Percentiles rank a stretch among this genome's conserved stretches.
phyloP scores from a whole-genome alignment of 2,797 vertebrate genomes.

The Euphonia xanthogaster region DNA sequence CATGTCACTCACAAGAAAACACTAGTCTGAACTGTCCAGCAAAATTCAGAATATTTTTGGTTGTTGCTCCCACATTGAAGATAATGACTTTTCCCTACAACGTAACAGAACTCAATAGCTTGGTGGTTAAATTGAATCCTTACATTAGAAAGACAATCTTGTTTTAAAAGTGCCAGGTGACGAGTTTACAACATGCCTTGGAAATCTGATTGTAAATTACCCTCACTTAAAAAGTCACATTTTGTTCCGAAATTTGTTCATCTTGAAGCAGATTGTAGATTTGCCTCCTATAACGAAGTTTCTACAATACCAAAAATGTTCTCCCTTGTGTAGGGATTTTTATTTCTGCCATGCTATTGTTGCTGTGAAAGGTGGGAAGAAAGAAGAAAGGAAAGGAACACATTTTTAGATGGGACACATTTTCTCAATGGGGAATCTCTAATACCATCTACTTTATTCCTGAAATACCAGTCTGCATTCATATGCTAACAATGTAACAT shows the following conservation, averaged over 20 bases:
- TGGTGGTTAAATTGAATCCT: not conserved
- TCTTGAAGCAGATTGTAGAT: not conserved
- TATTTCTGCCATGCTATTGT: not conserved
- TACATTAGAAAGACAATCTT: not conserved
- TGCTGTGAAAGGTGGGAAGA: not conserved
- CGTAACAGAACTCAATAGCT: not conserved
- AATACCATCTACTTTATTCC: not conserved
- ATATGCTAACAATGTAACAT: rapidly evolving
- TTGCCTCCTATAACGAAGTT: not conserved
- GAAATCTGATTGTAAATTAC: not conserved
- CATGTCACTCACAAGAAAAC: not conserved
- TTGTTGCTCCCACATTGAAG: not conserved
- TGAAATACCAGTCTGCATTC: not conserved
- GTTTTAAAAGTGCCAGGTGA: not conserved
- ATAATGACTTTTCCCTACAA: not conserved
- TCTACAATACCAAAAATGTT: not conserved
- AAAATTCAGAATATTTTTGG: not conserved
- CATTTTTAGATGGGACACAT: not conserved
- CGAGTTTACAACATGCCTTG: not conserved
- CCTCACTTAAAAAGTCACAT: not conserved
- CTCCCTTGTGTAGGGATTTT: not conserved
- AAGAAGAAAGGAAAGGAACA: not conserved
- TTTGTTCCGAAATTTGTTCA: not conserved
- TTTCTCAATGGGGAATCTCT: not conserved
- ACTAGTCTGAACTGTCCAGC: not conserved